phyloP scores from a whole-genome alignment of 37 sponge, comb jelly and placozoan genomes.

The Corticium candelabrum region DNA sequence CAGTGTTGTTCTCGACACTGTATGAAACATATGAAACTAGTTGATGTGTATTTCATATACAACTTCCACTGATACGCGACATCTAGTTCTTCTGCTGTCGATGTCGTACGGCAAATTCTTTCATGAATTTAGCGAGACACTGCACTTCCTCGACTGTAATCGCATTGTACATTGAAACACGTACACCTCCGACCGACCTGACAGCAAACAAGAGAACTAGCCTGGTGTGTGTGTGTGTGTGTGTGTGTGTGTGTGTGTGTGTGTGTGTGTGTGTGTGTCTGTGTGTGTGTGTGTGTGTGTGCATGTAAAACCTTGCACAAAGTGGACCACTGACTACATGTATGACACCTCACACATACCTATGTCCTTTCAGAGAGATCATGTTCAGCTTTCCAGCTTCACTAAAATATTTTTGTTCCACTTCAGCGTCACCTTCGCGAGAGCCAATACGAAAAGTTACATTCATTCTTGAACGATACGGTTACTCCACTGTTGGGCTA shows the following conservation, averaged over 20 bases:
- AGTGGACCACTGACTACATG: neutral
- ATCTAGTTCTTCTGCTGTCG: no score
- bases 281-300: neutral
- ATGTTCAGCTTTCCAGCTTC: slow-evolving; percentile 45
- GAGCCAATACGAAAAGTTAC: slow-evolving; percentile 54
- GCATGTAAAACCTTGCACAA: no score
- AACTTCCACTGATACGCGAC: no score
- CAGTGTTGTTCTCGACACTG: no score
- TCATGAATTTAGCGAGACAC: slow-evolving; percentile 70
- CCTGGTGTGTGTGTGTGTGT: no score
- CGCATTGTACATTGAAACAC: slow-evolving; percentile 90
- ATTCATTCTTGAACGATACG: slow-evolving; percentile 78
- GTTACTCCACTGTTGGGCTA: no score
- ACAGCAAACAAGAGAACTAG: slow-evolving; percentile 17
- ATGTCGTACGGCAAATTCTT: slow-evolving; percentile 32
- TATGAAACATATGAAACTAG: no score
- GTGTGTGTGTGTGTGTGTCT: no score
- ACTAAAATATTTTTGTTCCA: slow-evolving; percentile 70
- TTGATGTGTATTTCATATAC: no score
- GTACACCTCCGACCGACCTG: slow-evolving; percentile 81
- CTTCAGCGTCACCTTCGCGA: slow-evolving; percentile 26
- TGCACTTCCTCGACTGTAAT: slow-evolving; percentile 53
- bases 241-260: no score
- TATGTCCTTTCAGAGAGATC: slow-evolving; percentile 67
- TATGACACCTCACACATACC: slow-evolving; percentile 2